phyloP scores from a whole-genome alignment of 2,113 vertebrate species.

The Azemiops feae region DNA sequence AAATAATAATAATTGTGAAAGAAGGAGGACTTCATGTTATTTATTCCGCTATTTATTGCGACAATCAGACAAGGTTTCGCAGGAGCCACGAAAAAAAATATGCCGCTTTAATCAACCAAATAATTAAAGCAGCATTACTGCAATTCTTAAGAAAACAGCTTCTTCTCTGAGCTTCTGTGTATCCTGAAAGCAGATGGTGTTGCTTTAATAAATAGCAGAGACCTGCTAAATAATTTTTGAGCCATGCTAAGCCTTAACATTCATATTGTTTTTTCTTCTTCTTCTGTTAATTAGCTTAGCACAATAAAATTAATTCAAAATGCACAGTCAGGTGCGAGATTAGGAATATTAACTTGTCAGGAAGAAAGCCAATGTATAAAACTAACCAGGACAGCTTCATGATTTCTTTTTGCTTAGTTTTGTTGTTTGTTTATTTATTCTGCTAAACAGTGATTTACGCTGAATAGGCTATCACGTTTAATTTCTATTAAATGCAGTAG shows the following conservation, averaged over 20 bases:
- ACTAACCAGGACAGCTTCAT: background rate
- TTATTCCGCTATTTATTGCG: background rate
- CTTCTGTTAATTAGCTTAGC: background rate
- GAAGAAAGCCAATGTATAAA: background rate
- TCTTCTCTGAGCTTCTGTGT: background rate
- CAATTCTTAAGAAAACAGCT: background rate
- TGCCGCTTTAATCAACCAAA: background rate
- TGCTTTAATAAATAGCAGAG: background rate
- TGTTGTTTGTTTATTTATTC: background rate
- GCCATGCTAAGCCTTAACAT: background rate
- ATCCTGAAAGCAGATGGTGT: background rate
- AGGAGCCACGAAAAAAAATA: background rate
- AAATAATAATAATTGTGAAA: background rate
- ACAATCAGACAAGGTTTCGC: background rate
- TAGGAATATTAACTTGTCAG: background rate
- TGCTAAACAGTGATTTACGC: background rate
- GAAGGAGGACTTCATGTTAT: background rate
- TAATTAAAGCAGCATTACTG: background rate
- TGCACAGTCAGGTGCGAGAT: background rate
- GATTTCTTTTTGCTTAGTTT: background rate
- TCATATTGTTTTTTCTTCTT: background rate
- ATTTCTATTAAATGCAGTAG: background rate
- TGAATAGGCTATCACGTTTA: background rate
- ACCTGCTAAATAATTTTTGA: background rate
- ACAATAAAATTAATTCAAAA: background rate